A percentile compares a stretch with the other conserved stretches of the same genome.
These are phyloP conservation scores for Tadarida brasiliensis DNA, from an alignment of 2,797 vertebrate species.

Conservation along the genomic window DNA sequence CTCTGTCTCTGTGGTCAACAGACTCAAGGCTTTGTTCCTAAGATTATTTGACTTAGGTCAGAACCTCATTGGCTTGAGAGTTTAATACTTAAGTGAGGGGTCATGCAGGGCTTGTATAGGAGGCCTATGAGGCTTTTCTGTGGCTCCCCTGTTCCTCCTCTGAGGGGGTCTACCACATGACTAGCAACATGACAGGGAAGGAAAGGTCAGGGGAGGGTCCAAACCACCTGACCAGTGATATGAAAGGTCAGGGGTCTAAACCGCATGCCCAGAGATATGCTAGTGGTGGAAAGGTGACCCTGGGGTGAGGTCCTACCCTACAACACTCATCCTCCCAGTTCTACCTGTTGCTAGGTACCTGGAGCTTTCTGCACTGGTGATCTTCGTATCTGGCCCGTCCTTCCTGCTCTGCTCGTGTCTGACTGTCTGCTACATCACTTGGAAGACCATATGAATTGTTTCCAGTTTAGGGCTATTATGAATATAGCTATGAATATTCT, in stretches of 20 bases:
- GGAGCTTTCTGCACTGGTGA: not conserved
- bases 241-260: not conserved
- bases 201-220: not conserved
- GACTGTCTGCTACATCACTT: not conserved
- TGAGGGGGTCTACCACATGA: not conserved
- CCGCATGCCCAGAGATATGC: not conserved
- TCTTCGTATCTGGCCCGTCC: not conserved
- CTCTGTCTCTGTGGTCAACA: too few species aligned
- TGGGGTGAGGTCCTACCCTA: too few species aligned
- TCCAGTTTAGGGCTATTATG: not conserved
- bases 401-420: not conserved
- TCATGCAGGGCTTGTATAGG: not conserved
- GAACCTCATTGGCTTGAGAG: not conserved
- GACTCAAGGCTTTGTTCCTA: not conserved
- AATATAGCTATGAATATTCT: not conserved
- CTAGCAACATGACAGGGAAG: not conserved
- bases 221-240: too few species aligned
- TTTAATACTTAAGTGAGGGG: not conserved
- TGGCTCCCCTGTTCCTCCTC: not conserved
- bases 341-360: not conserved
- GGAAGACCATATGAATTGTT: not conserved
- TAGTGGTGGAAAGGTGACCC: too few species aligned
- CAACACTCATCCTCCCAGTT: not conserved
- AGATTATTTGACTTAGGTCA: not conserved
- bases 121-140: not conserved